Conservation (phyloP, 2,113 vertebrate genomes). For the Picathartes gymnocephalus region DNA sequence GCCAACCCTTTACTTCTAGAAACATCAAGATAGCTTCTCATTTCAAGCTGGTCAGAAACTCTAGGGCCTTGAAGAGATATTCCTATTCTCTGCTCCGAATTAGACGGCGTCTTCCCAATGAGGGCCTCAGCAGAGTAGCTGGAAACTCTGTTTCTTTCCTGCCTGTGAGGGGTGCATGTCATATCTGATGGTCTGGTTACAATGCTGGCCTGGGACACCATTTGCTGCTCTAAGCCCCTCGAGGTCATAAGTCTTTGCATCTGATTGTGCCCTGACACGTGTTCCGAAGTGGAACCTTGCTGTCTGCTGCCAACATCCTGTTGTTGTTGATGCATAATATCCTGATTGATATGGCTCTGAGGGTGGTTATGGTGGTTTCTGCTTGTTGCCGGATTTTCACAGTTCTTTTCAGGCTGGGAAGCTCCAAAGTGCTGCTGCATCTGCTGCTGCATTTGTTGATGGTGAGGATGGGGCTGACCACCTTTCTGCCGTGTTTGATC, state of each 20-base stretch:
- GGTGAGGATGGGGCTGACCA: conserved; percentile 75
- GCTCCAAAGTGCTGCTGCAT: conserved; percentile 87
- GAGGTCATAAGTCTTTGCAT: conserved; percentile 94
- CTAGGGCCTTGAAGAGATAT: conserved; percentile 84
- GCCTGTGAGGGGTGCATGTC: conserved; percentile 85
- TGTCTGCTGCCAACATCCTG: conserved; percentile 81
- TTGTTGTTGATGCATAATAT: conserved; percentile 78
- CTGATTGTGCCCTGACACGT: conserved; percentile 74
- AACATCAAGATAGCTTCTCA: conserved; percentile 88
- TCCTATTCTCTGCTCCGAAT: conserved; percentile 87
- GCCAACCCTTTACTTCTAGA: conserved; percentile 85
- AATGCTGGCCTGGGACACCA: conserved; percentile 87
- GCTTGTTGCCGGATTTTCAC: conserved; percentile 82
- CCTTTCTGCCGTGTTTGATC: conserved; percentile 76
- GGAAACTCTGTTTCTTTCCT: conserved; percentile 93
- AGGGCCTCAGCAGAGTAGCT: conserved; percentile 97
- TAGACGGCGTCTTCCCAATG: conserved; percentile 90
- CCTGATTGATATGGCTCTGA: conserved; percentile 80
- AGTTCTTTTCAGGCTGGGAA: conserved; percentile 89
- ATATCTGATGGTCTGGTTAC: conserved; percentile 88
- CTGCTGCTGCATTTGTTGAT: conserved; percentile 77
- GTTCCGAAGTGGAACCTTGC: conserved; percentile 72
- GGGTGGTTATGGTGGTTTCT: conserved; percentile 80
- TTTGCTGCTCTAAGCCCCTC: conserved; percentile 88
- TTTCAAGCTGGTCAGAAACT: conserved; percentile 88